phyloP scores from a whole-genome alignment of 2,113 vertebrate species.

The Myanophis thanlyinensis region DNA sequence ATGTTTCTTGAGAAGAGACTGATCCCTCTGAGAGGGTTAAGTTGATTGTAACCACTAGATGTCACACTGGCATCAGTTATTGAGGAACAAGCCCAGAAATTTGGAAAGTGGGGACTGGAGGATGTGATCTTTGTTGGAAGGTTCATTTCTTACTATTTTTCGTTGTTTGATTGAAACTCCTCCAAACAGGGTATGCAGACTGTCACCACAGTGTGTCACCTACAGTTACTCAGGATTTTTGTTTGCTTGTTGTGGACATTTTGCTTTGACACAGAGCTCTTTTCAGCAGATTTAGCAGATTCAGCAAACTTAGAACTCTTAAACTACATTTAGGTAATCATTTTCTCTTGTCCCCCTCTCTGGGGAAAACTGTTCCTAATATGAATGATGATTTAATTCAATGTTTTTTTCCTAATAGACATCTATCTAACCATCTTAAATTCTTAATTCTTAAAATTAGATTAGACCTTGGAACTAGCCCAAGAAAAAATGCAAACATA shows the following conservation, averaged over 20 bases:
- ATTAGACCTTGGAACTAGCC: neutral
- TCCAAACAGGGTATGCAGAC: neutral
- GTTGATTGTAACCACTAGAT: conserved; percentile 67
- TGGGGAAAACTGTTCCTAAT: neutral
- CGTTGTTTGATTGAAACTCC: conserved; percentile 26
- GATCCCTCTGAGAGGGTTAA: conserved; percentile 48
- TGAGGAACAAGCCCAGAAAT: neutral
- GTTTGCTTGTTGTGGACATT: neutral
- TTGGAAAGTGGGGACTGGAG: conserved; percentile 10
- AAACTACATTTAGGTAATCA: rapidly evolving
- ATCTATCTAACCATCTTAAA: neutral
- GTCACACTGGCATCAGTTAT: conserved; percentile 63
- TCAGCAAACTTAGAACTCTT: rapidly evolving
- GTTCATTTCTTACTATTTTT: conserved; percentile 31
- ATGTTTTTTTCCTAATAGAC: neutral
- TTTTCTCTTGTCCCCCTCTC: neutral
- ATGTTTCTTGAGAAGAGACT: neutral
- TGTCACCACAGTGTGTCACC: neutral
- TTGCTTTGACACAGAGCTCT: rapidly evolving
- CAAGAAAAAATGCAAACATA: neutral
- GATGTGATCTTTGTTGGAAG: neutral
- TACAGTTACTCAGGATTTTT: neutral
- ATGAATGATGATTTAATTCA: neutral
- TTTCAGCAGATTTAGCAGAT: rapidly evolving
- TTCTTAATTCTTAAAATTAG: conserved; percentile 2